Conservation (phyloP, 1,140 invertebrate genomes). For the Drosophila kanapiae region DNA sequence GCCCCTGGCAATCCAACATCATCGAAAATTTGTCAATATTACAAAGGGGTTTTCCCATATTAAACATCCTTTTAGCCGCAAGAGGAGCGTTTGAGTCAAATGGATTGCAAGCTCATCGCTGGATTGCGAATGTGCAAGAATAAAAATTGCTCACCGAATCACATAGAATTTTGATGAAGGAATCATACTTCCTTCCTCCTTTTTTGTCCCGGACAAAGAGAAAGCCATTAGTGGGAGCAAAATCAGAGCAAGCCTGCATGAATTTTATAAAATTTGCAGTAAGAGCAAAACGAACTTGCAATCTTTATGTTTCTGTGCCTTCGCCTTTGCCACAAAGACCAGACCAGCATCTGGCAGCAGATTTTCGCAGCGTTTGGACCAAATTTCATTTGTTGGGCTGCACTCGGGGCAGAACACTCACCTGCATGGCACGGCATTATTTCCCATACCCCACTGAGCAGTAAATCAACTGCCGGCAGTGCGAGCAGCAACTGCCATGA, state of each 20-base stretch:
- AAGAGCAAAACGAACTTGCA: conserved; percentile 14
- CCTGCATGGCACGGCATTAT: conserved; percentile 10
- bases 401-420: conserved; percentile 19
- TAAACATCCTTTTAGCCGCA: conserved; percentile 7
- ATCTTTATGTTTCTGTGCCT: not conserved
- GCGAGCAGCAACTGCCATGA: conserved; percentile 52
- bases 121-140: conserved; percentile 29
- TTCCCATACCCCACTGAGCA: conserved; percentile 12
- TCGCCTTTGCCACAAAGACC: conserved; percentile 16
- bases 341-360: conserved; percentile 44
- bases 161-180: conserved; percentile 43
- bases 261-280: conserved; percentile 59
- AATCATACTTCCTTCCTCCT: conserved; percentile 12
- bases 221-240: conserved; percentile 31
- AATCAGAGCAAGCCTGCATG: conserved; percentile 46
- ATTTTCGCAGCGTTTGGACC: conserved; percentile 32
- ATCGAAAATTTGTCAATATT: conserved; percentile 5
- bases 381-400: conserved; percentile 62
- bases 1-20: not conserved
- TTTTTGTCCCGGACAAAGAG: conserved; percentile 33
- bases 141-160: conserved; percentile 36
- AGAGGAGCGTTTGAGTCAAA: not conserved
- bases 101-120: conserved; percentile 46
- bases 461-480: conserved; percentile 61
- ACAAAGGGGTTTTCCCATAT: conserved; percentile 23